phyloP scores from a whole-genome alignment of 1,140 invertebrate species.

The Drosophila bocqueti region DNA sequence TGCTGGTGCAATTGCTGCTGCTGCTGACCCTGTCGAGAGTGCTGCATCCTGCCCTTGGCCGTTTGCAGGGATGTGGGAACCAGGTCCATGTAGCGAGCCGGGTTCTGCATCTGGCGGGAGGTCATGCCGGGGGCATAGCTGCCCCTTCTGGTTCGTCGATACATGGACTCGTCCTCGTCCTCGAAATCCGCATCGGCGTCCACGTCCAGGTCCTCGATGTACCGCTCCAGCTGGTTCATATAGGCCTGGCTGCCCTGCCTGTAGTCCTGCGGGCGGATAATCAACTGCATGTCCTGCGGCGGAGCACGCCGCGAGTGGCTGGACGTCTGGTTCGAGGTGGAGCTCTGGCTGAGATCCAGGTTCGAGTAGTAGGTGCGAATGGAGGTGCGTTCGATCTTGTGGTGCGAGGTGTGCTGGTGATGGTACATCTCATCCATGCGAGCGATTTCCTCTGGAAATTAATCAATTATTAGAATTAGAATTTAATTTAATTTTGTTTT shows the following conservation, averaged over 20 bases:
- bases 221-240: slow-evolving; percentile 73
- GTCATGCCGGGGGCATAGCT: slow-evolving; percentile 74
- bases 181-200: slow-evolving; percentile 65
- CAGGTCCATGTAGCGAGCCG: slow-evolving; percentile 65
- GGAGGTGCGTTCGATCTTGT: slow-evolving; percentile 83
- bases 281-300: slow-evolving; percentile 41
- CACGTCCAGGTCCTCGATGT: slow-evolving; percentile 72
- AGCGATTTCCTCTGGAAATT: slow-evolving; percentile 88
- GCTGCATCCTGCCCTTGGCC: slow-evolving; percentile 79
- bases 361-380: slow-evolving; percentile 84
- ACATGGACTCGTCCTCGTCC: slow-evolving; percentile 67
- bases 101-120: slow-evolving; percentile 56
- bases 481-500: no score
- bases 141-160: slow-evolving; percentile 52
- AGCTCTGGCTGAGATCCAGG: slow-evolving; percentile 73
- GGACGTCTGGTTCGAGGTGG: slow-evolving; percentile 58
- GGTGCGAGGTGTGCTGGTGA: slow-evolving; percentile 75
- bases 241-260: slow-evolving; percentile 49
- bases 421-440: slow-evolving; percentile 86
- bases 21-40: slow-evolving; percentile 35
- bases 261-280: slow-evolving; percentile 51
- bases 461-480: background rate
- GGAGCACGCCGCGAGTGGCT: slow-evolving; percentile 48
- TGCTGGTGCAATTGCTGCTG: slow-evolving; percentile 46
- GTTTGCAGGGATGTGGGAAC: slow-evolving; percentile 71